phyloP scores from a whole-genome alignment of 2,888 invertebrate species.

The Epistrophe grossulariae region DNA sequence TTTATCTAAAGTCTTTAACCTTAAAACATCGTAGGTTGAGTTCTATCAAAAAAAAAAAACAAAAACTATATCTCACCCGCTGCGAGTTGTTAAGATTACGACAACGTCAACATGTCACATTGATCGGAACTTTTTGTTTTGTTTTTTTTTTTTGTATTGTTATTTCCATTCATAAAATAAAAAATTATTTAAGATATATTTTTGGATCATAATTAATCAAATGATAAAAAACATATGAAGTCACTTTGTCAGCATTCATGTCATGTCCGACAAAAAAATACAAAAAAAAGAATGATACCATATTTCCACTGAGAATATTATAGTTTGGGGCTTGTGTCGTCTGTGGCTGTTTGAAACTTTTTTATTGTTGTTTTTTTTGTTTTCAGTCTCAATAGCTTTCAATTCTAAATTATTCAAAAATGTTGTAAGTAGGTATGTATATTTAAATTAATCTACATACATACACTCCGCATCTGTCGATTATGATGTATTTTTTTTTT shows the following conservation, averaged over 20 bases:
- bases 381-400: slow-evolving; percentile 3
- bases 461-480: neutral
- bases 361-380: no score
- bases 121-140: neutral
- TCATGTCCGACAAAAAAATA: neutral
- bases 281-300: neutral
- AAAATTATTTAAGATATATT: neutral
- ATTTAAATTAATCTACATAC: neutral
- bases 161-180: slow-evolving; percentile 44
- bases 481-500: neutral
- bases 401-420: slow-evolving; percentile 30
- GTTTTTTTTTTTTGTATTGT: slow-evolving; percentile 15
- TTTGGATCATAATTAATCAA: slow-evolving; percentile 48
- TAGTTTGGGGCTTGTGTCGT: slow-evolving; percentile 15
- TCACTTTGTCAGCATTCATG: slow-evolving; percentile 15
- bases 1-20: no score
- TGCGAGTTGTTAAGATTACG: slow-evolving; percentile 6
- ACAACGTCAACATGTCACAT: slow-evolving; percentile 9
- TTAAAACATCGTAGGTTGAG: no score
- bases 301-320: slow-evolving; percentile 20
- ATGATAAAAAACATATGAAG: slow-evolving; percentile 12
- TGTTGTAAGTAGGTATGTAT: neutral
- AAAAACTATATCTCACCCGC: neutral
- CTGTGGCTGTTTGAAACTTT: neutral
- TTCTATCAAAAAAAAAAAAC: neutral